phyloP scores from a whole-genome alignment of 2,113 vertebrate species.

The Hypomesus transpacificus region DNA sequence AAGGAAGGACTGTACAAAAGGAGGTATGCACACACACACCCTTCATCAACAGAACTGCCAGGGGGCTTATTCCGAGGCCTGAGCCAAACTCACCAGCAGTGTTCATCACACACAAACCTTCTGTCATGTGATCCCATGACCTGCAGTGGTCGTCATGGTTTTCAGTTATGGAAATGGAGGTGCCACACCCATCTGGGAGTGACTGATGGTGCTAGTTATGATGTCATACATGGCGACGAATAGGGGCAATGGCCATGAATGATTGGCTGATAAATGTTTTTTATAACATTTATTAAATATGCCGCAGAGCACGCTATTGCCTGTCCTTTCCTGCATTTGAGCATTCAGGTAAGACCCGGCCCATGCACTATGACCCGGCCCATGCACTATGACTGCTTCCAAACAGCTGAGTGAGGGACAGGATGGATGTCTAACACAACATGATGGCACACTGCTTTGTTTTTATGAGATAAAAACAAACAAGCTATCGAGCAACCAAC shows the following conservation, averaged over 20 bases:
- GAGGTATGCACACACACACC: constrained; percentile 29
- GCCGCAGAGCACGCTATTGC: constrained; percentile 58
- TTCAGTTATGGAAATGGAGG: constrained; percentile 37
- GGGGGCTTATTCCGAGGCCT: too few species aligned
- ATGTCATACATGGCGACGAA: constrained; percentile 33
- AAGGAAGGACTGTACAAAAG: background rate
- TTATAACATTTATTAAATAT: constrained; percentile 34
- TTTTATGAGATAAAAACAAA: too few species aligned
- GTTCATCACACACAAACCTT: constrained; percentile 46
- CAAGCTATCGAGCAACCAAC: too few species aligned
- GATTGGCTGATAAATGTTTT: constrained; percentile 39
- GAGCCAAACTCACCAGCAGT: constrained; percentile 30
- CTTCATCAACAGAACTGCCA: background rate
- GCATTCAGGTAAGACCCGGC: background rate
- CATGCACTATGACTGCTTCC: too few species aligned
- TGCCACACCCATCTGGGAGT: constrained; percentile 30
- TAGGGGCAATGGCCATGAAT: constrained; percentile 42
- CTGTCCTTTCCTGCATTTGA: constrained; percentile 39
- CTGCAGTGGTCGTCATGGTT: constrained; percentile 21
- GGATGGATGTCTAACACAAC: too few species aligned
- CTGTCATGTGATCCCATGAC: constrained; percentile 41
- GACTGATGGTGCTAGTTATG: constrained; percentile 41
- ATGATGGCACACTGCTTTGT: too few species aligned
- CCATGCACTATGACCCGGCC: too few species aligned
- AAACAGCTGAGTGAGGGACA: too few species aligned